These are phyloP conservation scores for Gonatopus flavifemur DNA, from an alignment of 1,140 invertebrate species.

Conservation along the genomic window DNA sequence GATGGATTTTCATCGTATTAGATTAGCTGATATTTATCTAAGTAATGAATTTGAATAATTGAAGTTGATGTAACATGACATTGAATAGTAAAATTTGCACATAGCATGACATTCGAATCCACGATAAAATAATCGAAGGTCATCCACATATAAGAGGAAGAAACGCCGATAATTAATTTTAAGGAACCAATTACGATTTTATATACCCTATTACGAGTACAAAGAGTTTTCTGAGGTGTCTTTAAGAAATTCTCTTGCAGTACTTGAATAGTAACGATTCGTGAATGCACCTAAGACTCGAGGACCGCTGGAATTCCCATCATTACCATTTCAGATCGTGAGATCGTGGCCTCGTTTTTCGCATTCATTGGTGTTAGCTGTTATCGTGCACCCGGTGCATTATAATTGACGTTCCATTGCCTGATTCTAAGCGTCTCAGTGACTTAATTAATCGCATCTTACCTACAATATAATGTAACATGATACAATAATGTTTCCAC, in stretches of 20 bases:
- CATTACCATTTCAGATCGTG: conserved; percentile 41
- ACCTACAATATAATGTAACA: background rate
- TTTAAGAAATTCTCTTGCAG: background rate
- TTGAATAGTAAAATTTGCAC: no score
- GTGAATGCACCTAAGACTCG: conserved; percentile 4
- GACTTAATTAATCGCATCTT: conserved; percentile 12
- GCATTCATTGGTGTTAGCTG: conserved; percentile 10
- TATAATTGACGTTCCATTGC: no score
- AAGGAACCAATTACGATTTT: no score
- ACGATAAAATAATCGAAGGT: no score
- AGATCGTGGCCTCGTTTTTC: conserved; percentile 28
- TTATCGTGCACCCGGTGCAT: conserved; percentile 15
- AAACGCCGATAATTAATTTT: conserved; percentile 5
- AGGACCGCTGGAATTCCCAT: conserved; percentile 32
- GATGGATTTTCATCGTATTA: no score
- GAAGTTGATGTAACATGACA: no score
- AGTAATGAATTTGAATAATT: no score
- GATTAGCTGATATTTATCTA: no score
- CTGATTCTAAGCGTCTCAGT: conserved; percentile 8
- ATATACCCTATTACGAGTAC: conserved; percentile 4
- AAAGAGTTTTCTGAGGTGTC: background rate
- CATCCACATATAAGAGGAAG: background rate
- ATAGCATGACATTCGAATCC: no score
- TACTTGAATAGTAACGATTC: background rate
- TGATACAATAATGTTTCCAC: background rate